Percentiles rank a stretch among this genome's conserved stretches.
Conservation (phyloP, 2,888 invertebrate species). For the Scrobipalpa costella region DNA sequence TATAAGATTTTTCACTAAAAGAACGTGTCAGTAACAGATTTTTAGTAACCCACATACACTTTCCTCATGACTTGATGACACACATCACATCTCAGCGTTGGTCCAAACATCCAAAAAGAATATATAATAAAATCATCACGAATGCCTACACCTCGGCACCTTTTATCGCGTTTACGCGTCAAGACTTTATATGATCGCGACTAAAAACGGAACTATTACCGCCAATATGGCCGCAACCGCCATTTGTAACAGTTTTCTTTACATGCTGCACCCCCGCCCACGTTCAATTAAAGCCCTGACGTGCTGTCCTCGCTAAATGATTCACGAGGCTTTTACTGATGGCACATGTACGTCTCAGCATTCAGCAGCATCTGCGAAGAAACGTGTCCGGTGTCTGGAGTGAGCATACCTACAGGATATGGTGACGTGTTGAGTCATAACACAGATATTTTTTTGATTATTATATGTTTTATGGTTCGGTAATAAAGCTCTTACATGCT, state of each 20-base stretch:
- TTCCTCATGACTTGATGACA: not conserved
- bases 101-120: not conserved
- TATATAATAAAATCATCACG: not conserved
- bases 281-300: too few relatives aligned
- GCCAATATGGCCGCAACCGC: too few relatives aligned
- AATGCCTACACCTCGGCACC: conserved; percentile 16
- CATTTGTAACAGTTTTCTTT: too few relatives aligned
- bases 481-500: too few relatives aligned
- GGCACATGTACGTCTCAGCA: conserved; percentile 43
- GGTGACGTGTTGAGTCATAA: not conserved
- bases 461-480: too few relatives aligned
- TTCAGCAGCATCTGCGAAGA: conserved; percentile 45
- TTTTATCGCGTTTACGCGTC: conserved; percentile 33
- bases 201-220: too few relatives aligned
- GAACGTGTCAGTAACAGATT: too few relatives aligned
- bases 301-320: conserved; percentile 42
- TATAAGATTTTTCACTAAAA: too few relatives aligned
- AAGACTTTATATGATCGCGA: too few relatives aligned
- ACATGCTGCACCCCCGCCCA: too few relatives aligned
- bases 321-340: conserved; percentile 52
- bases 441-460: not conserved
- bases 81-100: conserved; percentile 13
- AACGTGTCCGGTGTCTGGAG: conserved; percentile 30
- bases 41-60: not conserved
- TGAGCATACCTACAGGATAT: conserved; percentile 29